Evolutionary conservation across 2,113 vertebrate genomes (phyloP).

Genomic region (Smithornis capensis): DNA sequence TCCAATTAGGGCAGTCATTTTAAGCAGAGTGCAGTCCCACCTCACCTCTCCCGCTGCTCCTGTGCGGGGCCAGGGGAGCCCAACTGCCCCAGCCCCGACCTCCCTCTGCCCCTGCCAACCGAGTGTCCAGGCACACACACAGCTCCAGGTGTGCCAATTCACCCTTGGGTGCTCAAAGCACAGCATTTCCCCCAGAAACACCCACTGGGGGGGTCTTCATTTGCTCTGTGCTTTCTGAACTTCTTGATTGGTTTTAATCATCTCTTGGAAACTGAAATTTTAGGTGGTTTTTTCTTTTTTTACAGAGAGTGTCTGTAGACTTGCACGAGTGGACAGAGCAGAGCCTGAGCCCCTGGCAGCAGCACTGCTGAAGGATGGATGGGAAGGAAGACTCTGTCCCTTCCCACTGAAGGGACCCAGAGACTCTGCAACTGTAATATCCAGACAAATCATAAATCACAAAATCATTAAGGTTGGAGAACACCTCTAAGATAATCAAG

Average conservation of each 20-base stretch:
- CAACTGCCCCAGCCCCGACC: too few species aligned
- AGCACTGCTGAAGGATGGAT: background rate
- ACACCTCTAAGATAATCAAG: background rate
- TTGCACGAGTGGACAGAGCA: background rate
- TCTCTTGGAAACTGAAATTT: background rate
- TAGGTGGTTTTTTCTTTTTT: background rate
- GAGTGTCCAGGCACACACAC: too few species aligned
- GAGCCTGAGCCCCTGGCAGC: background rate
- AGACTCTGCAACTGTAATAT: background rate
- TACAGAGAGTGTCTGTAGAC: background rate
- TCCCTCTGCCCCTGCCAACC: too few species aligned
- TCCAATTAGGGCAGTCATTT: background rate
- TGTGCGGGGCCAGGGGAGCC: background rate
- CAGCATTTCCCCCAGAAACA: accelerated
- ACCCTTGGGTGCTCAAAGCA: background rate
- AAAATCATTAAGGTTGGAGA: background rate
- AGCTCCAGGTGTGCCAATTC: too few species aligned
- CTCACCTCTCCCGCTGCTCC: background rate
- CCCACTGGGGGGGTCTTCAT: background rate
- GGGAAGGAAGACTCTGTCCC: background rate
- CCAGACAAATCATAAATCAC: background rate
- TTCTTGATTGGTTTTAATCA: background rate
- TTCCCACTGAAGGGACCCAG: background rate
- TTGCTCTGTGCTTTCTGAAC: background rate
- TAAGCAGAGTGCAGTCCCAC: background rate